A percentile compares a stretch with the other conserved stretches of the same genome.
Conservation (phyloP, 2,797 vertebrate genomes). For the Tokudaia tokunoshimensis region DNA sequence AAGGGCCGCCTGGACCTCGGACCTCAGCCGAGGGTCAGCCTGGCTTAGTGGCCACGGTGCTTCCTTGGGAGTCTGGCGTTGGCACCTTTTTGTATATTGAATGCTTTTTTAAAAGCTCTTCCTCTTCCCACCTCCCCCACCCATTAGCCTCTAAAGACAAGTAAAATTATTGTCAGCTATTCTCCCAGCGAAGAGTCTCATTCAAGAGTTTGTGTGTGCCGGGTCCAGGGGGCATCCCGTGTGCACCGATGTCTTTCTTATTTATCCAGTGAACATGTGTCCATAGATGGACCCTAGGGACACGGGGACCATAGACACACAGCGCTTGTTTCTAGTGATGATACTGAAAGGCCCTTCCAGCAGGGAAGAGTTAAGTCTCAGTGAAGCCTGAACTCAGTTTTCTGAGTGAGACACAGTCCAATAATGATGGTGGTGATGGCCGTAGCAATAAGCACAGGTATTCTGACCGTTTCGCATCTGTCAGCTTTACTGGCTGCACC, state of each 20-base stretch:
- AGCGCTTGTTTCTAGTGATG: neutral
- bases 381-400: neutral
- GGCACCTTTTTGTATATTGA: neutral
- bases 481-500: neutral
- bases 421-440: accelerated
- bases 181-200: neutral
- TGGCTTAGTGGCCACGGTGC: neutral
- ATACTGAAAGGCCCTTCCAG: neutral
- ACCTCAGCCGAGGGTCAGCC: neutral
- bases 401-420: neutral
- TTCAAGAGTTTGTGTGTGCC: neutral
- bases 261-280: neutral
- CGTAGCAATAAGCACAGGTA: neutral
- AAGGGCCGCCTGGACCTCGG: neutral
- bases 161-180: slow-evolving; percentile 65
- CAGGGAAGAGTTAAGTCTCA: neutral
- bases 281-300: neutral
- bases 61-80: slow-evolving; percentile 18
- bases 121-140: neutral
- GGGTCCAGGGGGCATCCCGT: neutral
- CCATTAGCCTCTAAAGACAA: neutral
- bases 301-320: neutral
- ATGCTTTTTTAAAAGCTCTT: neutral
- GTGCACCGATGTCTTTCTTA: neutral
- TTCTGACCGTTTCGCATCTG: neutral